Conservation (phyloP, 2,888 invertebrate species). For the Phania funesta region DNA sequence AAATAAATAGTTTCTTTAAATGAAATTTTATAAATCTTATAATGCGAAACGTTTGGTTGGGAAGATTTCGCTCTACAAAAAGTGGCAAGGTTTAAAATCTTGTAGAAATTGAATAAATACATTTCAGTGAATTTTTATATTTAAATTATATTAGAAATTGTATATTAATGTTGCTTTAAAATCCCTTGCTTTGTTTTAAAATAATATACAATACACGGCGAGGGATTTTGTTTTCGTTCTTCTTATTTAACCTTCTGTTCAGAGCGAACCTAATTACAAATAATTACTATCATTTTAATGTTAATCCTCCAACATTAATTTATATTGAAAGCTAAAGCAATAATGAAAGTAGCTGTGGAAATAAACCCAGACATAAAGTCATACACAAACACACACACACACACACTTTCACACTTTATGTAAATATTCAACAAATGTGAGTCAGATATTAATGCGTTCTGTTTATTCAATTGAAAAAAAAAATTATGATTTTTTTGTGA, state of each 20-base stretch:
- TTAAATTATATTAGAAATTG: not conserved
- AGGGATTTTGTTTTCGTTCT: slow-evolving; percentile 38
- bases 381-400: not conserved
- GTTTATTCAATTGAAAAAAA: slow-evolving; percentile 6
- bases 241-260: slow-evolving; percentile 34
- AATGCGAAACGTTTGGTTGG: no score
- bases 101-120: no score
- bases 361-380: slow-evolving; percentile 7
- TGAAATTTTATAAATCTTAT: no score
- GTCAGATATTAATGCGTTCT: slow-evolving; percentile 43
- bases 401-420: not conserved
- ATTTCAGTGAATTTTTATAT: no score
- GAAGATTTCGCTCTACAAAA: no score
- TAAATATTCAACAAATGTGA: slow-evolving; percentile 44
- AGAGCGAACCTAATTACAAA: slow-evolving; percentile 54
- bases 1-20: no score
- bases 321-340: slow-evolving; percentile 64
- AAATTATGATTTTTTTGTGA: slow-evolving; percentile 5
- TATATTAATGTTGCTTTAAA: not conserved
- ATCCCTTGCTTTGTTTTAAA: not conserved
- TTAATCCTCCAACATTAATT: slow-evolving; percentile 66
- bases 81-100: no score
- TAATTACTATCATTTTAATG: slow-evolving; percentile 64
- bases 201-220: not conserved
- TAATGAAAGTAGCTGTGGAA: slow-evolving; percentile 40